Conservation (phyloP, 2,797 vertebrate genomes). For the Halcyon leucocephala region DNA sequence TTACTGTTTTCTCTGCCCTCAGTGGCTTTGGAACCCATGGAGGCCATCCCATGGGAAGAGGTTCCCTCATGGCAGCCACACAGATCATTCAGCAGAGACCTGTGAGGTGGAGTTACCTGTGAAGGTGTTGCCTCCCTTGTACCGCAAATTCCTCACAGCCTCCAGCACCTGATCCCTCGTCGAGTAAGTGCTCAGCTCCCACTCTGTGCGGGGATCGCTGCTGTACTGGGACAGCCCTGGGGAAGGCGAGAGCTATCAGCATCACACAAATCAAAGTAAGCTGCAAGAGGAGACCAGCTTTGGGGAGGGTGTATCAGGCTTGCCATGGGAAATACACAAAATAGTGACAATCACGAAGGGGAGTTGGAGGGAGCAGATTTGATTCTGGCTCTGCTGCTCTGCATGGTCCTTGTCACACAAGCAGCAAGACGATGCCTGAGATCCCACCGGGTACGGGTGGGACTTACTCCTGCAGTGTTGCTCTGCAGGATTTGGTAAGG, state of each 20-base stretch:
- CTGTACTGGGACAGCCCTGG: conserved; percentile 95
- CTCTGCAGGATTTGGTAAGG: neutral
- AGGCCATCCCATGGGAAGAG: neutral
- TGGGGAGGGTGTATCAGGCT: rapidly evolving
- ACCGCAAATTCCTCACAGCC: conserved; percentile 84
- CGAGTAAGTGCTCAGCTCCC: conserved; percentile 88
- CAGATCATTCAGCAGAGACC: neutral
- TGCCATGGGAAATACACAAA: neutral
- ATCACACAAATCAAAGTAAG: neutral
- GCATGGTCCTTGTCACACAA: neutral
- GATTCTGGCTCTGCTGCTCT: neutral
- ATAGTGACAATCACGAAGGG: neutral
- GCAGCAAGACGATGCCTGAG: neutral
- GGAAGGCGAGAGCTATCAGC: neutral
- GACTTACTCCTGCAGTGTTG: rapidly evolving
- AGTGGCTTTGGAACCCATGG: neutral
- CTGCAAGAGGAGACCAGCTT: neutral
- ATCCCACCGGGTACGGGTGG: rapidly evolving
- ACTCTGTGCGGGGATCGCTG: conserved; percentile 92
- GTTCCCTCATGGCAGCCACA: neutral
- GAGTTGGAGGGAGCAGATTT: neutral
- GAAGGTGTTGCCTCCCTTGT: conserved; percentile 95
- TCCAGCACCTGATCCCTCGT: conserved; percentile 87
- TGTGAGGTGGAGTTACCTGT: conserved; percentile 79
- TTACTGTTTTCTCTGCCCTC: neutral